Evolutionary conservation across 2,113 vertebrate species (phyloP).

Genomic region (Salvelinus sp.): DNA sequence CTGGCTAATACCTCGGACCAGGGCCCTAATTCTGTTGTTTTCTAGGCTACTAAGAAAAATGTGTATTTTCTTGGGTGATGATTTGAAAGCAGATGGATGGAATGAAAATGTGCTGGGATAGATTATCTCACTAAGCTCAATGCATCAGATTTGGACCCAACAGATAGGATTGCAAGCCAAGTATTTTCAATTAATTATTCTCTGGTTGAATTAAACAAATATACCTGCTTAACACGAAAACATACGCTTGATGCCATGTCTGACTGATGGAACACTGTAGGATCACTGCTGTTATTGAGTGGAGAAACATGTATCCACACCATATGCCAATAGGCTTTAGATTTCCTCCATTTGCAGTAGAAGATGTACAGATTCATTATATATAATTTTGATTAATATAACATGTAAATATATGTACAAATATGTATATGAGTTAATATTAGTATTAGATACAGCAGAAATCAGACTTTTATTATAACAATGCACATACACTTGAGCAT

Average conservation of each 20-base stretch:
- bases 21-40: conserved; percentile 65
- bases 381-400: neutral
- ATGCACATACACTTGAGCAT: neutral
- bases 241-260: conserved; percentile 63
- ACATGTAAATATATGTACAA: neutral
- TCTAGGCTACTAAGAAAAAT: conserved; percentile 59
- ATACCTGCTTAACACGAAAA: conserved; percentile 72
- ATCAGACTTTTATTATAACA: neutral
- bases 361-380: conserved; percentile 33
- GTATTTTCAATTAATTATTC: conserved; percentile 78
- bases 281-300: conserved; percentile 58
- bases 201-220: conserved; percentile 72
- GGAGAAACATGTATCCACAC: neutral
- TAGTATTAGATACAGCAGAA: neutral
- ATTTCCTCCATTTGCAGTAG: conserved; percentile 25
- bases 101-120: conserved; percentile 62
- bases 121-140: conserved; percentile 74
- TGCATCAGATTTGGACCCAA: conserved; percentile 69
- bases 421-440: neutral
- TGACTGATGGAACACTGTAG: conserved; percentile 62
- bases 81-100: conserved; percentile 78
- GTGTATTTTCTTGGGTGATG: conserved; percentile 72
- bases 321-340: neutral
- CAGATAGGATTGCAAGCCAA: conserved; percentile 70
- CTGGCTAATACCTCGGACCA: conserved; percentile 37